Base-by-base conservation (phyloP, 2,888 invertebrate genomes). In the Phortica magna region DNA sequence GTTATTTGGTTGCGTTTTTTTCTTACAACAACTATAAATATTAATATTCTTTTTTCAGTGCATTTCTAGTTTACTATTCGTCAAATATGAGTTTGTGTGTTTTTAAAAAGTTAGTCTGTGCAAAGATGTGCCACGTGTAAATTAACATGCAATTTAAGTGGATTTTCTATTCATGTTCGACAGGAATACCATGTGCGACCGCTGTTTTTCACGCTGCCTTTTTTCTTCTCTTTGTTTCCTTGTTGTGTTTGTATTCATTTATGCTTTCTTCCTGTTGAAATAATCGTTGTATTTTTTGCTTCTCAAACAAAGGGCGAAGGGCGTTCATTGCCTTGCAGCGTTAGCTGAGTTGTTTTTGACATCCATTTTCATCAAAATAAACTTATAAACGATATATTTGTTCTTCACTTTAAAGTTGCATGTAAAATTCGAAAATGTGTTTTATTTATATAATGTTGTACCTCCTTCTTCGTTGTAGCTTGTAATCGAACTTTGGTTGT, bases 111-210 rank as follows among this genome's bases (percentile, higher is more conserved):
- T 64, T 64, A 31, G 31, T 22, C 64, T 31, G 57, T 42, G 67
- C 67, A 67, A 10, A 42, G 1, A 67, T 39, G 41, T 17, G 39
- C 42, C 67, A 67, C 5, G 57, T 67, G 67, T 41, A 67, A 67
- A 67, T 67, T 41, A 67, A 67, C 42, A 67, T 67, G 42, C 67
- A 67, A 67, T 42, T n/a, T 42, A 67, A 39, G n/a, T 39, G 1
- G 57, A 19, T 57, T 57, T n/a, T 7, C 19, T 57, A 17, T 57
- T 57, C 48, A 48, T 48, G 48, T 48, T 48, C 48, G 14, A 14
- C 48, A 14, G 14, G 5, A 48, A 7, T 19, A 57, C 1, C 57
- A 57, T 57, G 57, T 57, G 57, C 57, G 7, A 17, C n/a, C 17
- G 42, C 67, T 14, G 41, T 17, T 17, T n/a, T 22, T 31, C 41